phyloP scores from a whole-genome alignment of 2,888 invertebrate species.

The Spilarctia lutea region DNA sequence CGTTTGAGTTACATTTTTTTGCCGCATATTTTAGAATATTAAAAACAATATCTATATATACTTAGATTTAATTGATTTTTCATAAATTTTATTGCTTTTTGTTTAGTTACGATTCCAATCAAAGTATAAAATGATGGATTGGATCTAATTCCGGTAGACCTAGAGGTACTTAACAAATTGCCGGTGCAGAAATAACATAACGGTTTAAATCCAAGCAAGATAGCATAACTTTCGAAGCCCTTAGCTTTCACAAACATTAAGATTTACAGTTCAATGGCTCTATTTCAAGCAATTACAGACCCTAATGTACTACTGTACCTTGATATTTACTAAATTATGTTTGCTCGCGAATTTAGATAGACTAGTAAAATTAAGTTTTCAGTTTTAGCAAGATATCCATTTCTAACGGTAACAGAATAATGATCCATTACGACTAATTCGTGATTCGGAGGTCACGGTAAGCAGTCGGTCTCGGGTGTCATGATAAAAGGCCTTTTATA shows the following conservation, averaged over 20 bases:
- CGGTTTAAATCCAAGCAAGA: background rate
- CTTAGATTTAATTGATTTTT: too few species aligned
- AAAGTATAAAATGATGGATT: background rate
- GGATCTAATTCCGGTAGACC: background rate
- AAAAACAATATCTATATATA: too few species aligned
- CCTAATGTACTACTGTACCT: slow-evolving; percentile 26
- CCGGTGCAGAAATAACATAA: background rate
- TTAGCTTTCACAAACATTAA: slow-evolving; percentile 8
- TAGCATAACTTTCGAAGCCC: slow-evolving; percentile 6
- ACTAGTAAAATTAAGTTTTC: background rate
- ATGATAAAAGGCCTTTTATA: too few species aligned
- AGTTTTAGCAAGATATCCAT: background rate
- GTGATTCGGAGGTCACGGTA: too few species aligned
- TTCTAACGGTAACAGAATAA: background rate
- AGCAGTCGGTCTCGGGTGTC: too few species aligned
- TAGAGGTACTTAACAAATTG: background rate
- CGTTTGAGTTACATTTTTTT: too few species aligned
- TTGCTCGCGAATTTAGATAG: slow-evolving; percentile 8
- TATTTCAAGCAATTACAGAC: slow-evolving; percentile 1
- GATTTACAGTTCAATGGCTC: slow-evolving; percentile 6
- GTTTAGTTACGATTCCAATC: background rate
- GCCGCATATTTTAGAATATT: too few species aligned
- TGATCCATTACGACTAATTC: background rate
- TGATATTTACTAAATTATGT: slow-evolving; percentile 31
- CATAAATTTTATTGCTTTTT: too few species aligned